Conservation (phyloP, 2,888 invertebrate species). For the Tinea semifulvella region DNA sequence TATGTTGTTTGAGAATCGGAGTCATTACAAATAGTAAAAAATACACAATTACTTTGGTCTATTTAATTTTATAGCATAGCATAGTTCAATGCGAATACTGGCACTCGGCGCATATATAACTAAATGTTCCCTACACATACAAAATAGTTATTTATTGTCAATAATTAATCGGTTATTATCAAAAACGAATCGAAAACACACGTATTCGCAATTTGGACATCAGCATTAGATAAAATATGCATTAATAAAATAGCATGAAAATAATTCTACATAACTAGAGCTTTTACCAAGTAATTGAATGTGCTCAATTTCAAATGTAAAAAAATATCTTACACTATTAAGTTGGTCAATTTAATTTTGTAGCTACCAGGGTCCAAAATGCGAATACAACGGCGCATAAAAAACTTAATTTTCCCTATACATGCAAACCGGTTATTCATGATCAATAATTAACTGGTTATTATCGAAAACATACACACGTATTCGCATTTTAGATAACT, state of each 20-base stretch:
- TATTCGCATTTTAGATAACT: too few species aligned
- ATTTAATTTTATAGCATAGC: not conserved
- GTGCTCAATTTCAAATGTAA: constrained; percentile 2
- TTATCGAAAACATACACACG: too few species aligned
- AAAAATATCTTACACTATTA: constrained; percentile 2
- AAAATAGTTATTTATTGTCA: too few species aligned
- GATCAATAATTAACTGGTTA: too few species aligned
- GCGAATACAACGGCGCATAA: not conserved
- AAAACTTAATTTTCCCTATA: not conserved
- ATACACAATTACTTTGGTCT: not conserved
- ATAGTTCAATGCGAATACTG: not conserved
- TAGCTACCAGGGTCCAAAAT: not conserved
- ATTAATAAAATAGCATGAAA: too few species aligned
- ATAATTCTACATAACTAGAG: too few species aligned
- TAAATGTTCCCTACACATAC: not conserved
- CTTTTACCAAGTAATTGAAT: not conserved
- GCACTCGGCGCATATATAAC: not conserved
- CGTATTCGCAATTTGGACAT: too few species aligned
- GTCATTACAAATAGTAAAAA: too few species aligned
- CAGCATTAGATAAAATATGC: too few species aligned
- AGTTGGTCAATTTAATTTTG: not conserved
- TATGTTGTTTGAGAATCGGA: too few species aligned
- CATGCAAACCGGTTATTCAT: not conserved
- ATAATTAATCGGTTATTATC: too few species aligned
- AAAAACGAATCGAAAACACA: too few species aligned